Evolutionary conservation across 1,140 invertebrate species (phyloP).

Genomic region (Araneus ventricosus): DNA sequence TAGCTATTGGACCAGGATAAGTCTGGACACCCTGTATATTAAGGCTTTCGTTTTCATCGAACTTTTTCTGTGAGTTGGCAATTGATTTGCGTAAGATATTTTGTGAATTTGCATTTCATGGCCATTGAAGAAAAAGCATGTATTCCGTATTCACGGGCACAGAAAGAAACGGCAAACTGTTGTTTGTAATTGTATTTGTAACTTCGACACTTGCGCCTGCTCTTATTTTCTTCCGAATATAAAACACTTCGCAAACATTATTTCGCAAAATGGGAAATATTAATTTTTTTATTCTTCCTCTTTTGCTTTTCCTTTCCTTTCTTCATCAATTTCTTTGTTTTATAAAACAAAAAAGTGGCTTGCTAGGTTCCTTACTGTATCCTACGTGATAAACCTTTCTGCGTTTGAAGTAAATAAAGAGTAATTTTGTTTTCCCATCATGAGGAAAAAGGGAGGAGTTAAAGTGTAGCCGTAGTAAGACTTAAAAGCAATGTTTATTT

Average conservation of each 20-base stretch:
- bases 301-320: no score
- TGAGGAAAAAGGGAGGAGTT: background rate
- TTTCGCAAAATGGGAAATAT: conserved; percentile 45
- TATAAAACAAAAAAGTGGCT: no score
- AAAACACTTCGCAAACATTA: background rate
- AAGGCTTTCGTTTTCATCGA: no score
- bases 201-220: conserved; percentile 36
- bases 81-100: background rate
- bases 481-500: conserved; percentile 1
- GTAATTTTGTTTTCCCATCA: background rate
- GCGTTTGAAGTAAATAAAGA: background rate
- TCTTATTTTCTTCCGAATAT: background rate
- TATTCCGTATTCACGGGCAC: background rate
- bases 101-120: background rate
- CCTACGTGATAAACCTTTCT: background rate
- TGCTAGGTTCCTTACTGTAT: background rate
- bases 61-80: no score
- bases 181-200: conserved; percentile 30
- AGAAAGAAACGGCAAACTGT: background rate
- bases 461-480: background rate
- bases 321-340: no score
- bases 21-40: no score
- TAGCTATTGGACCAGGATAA: no score
- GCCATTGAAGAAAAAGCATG: no score
- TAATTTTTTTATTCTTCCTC: background rate